Conservation (phyloP, 2,113 vertebrate genomes). For the Phainopepla nitens region DNA sequence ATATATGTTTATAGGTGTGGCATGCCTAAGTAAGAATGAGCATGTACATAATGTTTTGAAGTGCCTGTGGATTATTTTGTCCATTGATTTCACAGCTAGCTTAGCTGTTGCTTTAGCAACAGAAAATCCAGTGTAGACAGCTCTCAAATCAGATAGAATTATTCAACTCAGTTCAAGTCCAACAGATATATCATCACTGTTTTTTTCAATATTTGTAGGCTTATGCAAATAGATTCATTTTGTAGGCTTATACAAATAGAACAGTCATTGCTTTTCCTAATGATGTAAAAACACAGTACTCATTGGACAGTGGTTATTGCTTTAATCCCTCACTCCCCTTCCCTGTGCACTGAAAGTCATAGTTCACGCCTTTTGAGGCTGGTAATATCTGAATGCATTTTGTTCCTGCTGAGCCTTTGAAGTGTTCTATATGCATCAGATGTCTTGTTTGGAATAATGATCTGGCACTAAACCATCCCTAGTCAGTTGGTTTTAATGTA, state of each 20-base stretch:
- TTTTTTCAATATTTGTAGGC: not conserved
- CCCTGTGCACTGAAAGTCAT: not conserved
- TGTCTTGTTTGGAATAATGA: constrained; percentile 8
- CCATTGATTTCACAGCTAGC: not conserved
- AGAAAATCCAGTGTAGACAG: not conserved
- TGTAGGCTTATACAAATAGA: not conserved
- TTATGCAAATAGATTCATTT: not conserved
- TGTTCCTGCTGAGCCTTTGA: not conserved
- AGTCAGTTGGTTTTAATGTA: not conserved
- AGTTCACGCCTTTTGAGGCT: not conserved
- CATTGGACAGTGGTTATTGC: not conserved
- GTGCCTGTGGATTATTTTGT: not conserved
- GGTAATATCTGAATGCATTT: not conserved
- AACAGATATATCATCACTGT: not conserved
- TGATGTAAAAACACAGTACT: not conserved
- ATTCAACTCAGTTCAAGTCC: not conserved
- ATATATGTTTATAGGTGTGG: not conserved
- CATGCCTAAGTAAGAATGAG: not conserved
- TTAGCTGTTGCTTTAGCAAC: constrained; percentile 22
- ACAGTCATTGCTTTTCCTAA: not conserved
- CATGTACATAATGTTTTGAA: not conserved
- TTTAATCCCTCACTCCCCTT: not conserved
- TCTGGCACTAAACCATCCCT: not conserved
- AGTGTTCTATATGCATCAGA: not conserved
- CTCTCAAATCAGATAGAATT: not conserved